Percentiles rank a stretch among this genome's conserved stretches.
These are phyloP conservation scores for Melitaea cinxia DNA, from an alignment of 1,140 invertebrate genomes.

Conservation along the genomic window DNA sequence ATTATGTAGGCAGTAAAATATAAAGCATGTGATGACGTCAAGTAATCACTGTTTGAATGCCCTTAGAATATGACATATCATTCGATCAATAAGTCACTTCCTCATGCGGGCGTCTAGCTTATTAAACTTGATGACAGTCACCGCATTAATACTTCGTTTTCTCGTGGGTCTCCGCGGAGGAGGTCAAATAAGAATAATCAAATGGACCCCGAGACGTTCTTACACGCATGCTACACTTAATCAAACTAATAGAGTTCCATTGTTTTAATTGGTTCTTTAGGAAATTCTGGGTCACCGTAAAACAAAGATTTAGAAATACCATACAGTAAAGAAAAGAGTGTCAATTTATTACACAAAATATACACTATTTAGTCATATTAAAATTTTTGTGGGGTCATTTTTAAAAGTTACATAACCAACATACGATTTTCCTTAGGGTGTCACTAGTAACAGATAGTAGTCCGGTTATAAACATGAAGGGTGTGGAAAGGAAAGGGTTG, in stretches of 20 bases:
- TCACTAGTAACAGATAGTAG: constrained; percentile 30
- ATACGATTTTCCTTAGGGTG: constrained; percentile 26
- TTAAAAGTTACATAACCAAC: not conserved
- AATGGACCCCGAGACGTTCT: constrained; percentile 55
- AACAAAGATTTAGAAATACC: not conserved
- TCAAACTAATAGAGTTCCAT: constrained; percentile 70
- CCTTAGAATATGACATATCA: constrained; percentile 55
- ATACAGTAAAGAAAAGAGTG: not conserved
- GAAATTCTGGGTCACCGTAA: constrained; percentile 32
- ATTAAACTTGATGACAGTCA: constrained; percentile 72
- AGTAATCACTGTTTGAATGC: constrained; percentile 53
- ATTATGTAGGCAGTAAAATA: constrained; percentile 17
- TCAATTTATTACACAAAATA: not conserved
- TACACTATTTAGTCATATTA: not conserved
- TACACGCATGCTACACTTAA: constrained; percentile 50
- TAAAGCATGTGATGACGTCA: constrained; percentile 51
- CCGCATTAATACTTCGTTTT: constrained; percentile 64
- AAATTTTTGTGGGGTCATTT: not conserved
- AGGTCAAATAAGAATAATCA: constrained; percentile 62
- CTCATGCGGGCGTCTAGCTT: constrained; percentile 72
- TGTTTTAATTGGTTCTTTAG: constrained; percentile 50
- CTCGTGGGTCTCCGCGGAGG: constrained; percentile 63
- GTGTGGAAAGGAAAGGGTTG: constrained; percentile 65
- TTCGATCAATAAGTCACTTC: constrained; percentile 74
- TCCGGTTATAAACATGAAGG: constrained; percentile 54